These are phyloP conservation scores for Sebastes kiyomatsui DNA, from an alignment of 2,797 vertebrate species.

Conservation along the genomic window DNA sequence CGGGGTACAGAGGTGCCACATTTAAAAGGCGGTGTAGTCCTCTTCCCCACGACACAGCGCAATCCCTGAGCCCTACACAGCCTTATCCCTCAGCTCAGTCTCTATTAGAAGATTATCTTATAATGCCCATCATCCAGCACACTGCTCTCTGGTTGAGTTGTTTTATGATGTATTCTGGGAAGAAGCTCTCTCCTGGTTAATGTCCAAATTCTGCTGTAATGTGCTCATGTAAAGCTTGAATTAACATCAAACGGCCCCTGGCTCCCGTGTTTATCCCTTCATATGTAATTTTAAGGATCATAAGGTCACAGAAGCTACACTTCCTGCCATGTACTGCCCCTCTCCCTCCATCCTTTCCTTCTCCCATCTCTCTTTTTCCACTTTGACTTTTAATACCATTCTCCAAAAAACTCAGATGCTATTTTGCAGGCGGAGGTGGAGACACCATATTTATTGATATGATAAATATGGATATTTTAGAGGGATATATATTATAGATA, in stretches of 20 bases:
- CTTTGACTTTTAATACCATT: background rate
- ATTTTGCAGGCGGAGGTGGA: background rate
- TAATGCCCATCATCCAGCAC: constrained; percentile 41
- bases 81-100: constrained; percentile 29
- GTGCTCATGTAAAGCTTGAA: constrained; percentile 60
- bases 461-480: no score
- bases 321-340: background rate
- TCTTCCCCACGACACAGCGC: background rate
- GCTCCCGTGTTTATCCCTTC: constrained; percentile 41
- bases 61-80: background rate
- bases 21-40: background rate
- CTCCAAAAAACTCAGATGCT: background rate
- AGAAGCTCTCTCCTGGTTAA: constrained; percentile 40
- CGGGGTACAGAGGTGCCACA: background rate
- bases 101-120: constrained; percentile 48
- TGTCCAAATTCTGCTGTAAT: constrained; percentile 50
- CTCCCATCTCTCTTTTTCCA: background rate
- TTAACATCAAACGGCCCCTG: constrained; percentile 57
- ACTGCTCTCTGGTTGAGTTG: constrained; percentile 26
- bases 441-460: background rate
- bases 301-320: constrained; percentile 24
- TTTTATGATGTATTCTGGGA: constrained; percentile 46
- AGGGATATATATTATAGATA: no score
- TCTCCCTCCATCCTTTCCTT: background rate
- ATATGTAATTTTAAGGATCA: constrained; percentile 52